Conservation (phyloP, 2,888 invertebrate genomes). For the Carpatolechia fugitivella region DNA sequence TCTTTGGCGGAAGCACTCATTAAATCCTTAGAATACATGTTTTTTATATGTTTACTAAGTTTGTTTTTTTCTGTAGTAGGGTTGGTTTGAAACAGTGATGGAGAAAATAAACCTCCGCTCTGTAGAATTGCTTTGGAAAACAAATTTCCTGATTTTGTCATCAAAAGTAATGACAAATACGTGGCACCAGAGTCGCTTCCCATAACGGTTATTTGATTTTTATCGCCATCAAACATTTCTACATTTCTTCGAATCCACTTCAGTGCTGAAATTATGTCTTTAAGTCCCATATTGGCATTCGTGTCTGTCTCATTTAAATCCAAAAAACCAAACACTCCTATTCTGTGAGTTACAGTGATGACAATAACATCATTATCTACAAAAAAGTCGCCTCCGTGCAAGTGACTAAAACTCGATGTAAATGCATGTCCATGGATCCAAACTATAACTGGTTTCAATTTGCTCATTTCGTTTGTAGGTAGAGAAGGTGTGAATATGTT, state of each 20-base stretch:
- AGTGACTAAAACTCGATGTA: constrained; percentile 63
- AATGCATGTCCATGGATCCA: constrained; percentile 72
- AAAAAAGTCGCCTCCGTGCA: constrained; percentile 66
- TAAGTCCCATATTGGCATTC: constrained; percentile 67
- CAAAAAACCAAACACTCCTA: constrained; percentile 66
- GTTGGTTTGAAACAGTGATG: constrained; percentile 55
- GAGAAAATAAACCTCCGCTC: constrained; percentile 62
- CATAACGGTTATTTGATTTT: constrained; percentile 57
- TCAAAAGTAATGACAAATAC: constrained; percentile 52
- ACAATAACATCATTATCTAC: constrained; percentile 34
- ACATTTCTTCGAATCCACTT: constrained; percentile 65
- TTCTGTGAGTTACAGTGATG: constrained; percentile 44
- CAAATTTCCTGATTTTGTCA: constrained; percentile 50
- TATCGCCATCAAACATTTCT: constrained; percentile 57
- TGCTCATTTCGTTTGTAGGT: constrained; percentile 31
- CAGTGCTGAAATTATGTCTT: constrained; percentile 65
- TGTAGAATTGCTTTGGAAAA: constrained; percentile 69
- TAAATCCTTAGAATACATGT: constrained; percentile 34
- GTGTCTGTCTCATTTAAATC: constrained; percentile 52
- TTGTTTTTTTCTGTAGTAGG: constrained; percentile 41
- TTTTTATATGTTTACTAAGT: constrained; percentile 43
- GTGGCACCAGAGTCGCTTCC: constrained; percentile 64
- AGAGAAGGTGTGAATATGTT: constrained; percentile 82
- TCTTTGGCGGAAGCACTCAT: constrained; percentile 41
- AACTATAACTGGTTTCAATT: constrained; percentile 52